Base-by-base conservation (phyloP, 2,113 vertebrate species). In the Oreocharis arfaki region DNA sequence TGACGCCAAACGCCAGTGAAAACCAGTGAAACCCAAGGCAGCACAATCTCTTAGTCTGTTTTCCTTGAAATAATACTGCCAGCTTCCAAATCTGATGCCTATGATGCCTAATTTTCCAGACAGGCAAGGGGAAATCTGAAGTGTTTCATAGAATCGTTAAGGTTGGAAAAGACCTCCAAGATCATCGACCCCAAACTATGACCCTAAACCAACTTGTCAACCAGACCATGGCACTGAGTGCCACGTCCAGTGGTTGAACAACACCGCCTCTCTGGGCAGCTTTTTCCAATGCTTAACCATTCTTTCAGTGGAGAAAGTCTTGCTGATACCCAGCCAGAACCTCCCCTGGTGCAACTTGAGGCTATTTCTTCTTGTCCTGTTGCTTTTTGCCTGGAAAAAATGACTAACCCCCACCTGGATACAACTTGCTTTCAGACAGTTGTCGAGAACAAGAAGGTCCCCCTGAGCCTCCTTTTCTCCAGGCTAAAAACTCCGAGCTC, bases 391-490 rank as follows among this genome's bases (percentile, higher is more conserved):
- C 26, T 26, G 24, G 13, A 52, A 46, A 30, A 41, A 41, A 11
- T 22, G 7, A 22, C 39, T 4, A 7, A 18, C 4, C 2, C 6
- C 24, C 3, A 47, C 5, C 24, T 27, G 47, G 47, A 21, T 26
- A 22, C 41, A 41, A 13, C 14, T 9, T 47, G 22, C 14, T 26
- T 20, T 16, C 16, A 49, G 41, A 20, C 4, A 35, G 24, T 7
- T 68, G 24, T 27, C 1, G 0, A 9, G 26, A 42, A 10, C 17
- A 10, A 39, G 3, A 37, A 24, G 11, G 9, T 53, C 2, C 10
- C 23, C 24, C 17, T 22, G 41, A 69, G n/a, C 32, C 6, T 83
- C 21, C 14, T 19, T 55, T 68, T 61, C 8, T 35, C 14, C 63
- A 35, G 14, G 8, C 16, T 69, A 32, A 55, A 69, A 60, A 3